phyloP scores from a whole-genome alignment of 2,113 vertebrate species.

The Etheostoma spectabile region DNA sequence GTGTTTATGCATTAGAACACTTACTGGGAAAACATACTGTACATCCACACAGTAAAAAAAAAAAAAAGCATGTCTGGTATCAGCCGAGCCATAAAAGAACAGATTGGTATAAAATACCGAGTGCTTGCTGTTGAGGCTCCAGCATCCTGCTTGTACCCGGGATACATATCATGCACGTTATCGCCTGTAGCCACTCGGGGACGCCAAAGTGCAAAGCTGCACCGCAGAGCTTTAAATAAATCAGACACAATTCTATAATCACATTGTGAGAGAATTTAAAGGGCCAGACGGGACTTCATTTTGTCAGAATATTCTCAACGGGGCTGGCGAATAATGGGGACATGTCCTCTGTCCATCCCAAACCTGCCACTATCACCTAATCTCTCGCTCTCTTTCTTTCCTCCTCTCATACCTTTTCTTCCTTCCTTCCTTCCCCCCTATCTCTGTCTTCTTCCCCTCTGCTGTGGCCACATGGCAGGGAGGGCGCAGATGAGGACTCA shows the following conservation, averaged over 20 bases:
- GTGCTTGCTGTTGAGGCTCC: not conserved
- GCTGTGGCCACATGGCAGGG: slow-evolving; percentile 66
- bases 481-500: slow-evolving; percentile 67
- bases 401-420: not conserved
- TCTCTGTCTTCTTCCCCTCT: slow-evolving; percentile 31
- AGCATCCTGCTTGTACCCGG: slow-evolving; percentile 13
- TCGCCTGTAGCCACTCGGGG: slow-evolving; percentile 57
- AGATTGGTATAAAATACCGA: not conserved
- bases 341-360: slow-evolving; percentile 75
- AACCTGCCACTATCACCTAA: slow-evolving; percentile 50
- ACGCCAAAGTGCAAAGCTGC: slow-evolving; percentile 55
- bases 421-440: not conserved
- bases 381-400: slow-evolving; percentile 12
- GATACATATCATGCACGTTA: not conserved
- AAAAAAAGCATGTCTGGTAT: not conserved
- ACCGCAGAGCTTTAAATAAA: slow-evolving; percentile 56
- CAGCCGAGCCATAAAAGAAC: slow-evolving; percentile 17
- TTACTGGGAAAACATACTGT: not conserved
- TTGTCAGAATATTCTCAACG: slow-evolving; percentile 71
- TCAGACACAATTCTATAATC: slow-evolving; percentile 72
- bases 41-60: not conserved
- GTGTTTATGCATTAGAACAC: not conserved
- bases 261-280: slow-evolving; percentile 69
- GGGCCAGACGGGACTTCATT: slow-evolving; percentile 67
- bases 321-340: slow-evolving; percentile 71